Evolutionary conservation across 1,140 invertebrate species (phyloP), one percentile per base, ranked within the genome.

Genomic region (Ruditapes philippinarum): DNA sequence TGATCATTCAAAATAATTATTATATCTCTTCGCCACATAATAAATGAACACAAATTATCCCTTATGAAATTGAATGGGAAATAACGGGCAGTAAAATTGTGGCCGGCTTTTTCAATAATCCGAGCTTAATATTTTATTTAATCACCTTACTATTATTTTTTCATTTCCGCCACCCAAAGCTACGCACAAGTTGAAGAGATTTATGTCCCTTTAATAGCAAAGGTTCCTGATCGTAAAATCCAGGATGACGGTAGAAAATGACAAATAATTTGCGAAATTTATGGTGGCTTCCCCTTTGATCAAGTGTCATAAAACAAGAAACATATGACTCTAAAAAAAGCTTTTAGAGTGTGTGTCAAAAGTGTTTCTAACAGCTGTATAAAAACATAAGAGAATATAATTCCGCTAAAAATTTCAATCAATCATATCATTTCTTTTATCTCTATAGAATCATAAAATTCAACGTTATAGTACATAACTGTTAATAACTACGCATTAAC

Each of bases 211-310:
- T 70, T 70, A 38, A 70, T 38, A n/a, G 36, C 65, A 70, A 70
- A 70, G 12, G 25, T n/a, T 70, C 33, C 28, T 5, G 33, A 38
- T 14, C 36, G 38, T 70, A 38, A 70, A 70, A 70, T 28, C 33
- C 36, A 25, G 17, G 4, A 70, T 70, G 65, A 70, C 38, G 33
- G 65, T 38, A 38, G 65, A 40, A 70, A 70, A 70, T 70, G 65
- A 70, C 65, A 70, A 70, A 28, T 70, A 70, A 70, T 70, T 70
- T 70, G 65, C 14, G 65, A 70, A 70, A 38, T 70, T 70, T 70
- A 38, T 5, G 4, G 33, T 4, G 2, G 65, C 1, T 17, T 70
- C 14, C 19, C 65, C 33, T 70, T 70, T 70, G 65, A 70, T 70
- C 38, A 22, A 38, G 17, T 38, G 65, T 70, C 36, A 70, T 70